Conservation (phyloP, 1,140 invertebrate genomes). For the Bombus pyrosoma region DNA sequence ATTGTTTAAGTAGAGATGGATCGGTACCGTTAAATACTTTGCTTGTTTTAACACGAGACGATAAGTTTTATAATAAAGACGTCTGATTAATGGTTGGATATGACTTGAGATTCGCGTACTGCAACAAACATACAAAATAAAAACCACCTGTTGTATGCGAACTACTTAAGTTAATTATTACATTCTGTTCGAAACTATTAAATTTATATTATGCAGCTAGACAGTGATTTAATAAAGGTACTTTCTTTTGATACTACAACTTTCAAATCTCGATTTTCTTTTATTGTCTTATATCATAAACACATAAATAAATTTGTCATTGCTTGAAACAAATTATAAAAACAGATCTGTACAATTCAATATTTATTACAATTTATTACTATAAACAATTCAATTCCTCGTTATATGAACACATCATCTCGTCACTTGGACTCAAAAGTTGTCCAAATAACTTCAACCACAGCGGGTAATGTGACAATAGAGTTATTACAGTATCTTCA, state of each 20-base stretch:
- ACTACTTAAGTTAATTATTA: slow-evolving; percentile 39
- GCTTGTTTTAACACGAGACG: slow-evolving; percentile 23
- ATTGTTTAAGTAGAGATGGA: slow-evolving; percentile 30
- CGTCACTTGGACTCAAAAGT: not conserved
- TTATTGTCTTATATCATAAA: not conserved
- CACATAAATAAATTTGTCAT: not conserved
- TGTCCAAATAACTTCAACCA: slow-evolving; percentile 69
- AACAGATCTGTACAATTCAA: not conserved
- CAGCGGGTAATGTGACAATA: slow-evolving; percentile 75
- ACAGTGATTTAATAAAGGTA: slow-evolving; percentile 45
- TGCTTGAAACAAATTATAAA: not conserved
- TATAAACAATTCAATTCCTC: not conserved
- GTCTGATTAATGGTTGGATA: slow-evolving; percentile 19
- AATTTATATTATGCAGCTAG: slow-evolving; percentile 44
- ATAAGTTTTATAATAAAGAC: slow-evolving; percentile 30
- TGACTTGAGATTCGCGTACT: not conserved
- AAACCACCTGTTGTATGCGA: slow-evolving; percentile 35
- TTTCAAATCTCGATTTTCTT: slow-evolving; percentile 26
- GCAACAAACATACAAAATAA: slow-evolving; percentile 7
- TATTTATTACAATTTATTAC: not conserved
- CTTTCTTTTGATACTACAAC: slow-evolving; percentile 46
- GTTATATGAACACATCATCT: not conserved
- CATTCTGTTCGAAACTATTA: slow-evolving; percentile 44
- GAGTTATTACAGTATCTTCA: slow-evolving; percentile 65
- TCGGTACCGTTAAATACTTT: slow-evolving; percentile 47